Evolutionary conservation across 2,888 invertebrate genomes (phyloP).

Genomic region (Pristionchus mayeri): DNA sequence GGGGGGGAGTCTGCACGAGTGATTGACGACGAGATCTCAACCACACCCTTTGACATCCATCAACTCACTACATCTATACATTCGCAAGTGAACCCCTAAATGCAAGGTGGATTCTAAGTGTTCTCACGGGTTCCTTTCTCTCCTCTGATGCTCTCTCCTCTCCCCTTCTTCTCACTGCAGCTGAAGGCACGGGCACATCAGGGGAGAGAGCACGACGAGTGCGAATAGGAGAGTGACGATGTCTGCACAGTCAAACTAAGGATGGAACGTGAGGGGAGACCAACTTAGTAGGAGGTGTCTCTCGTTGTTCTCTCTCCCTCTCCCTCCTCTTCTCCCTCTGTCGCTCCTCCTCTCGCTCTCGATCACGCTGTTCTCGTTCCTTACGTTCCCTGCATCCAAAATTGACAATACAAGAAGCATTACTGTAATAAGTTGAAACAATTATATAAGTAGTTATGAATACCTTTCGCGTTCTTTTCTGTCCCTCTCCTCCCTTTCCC

Average conservation of each 20-base stretch:
- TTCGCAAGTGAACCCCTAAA: too few species aligned
- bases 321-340: slow-evolving; percentile 43
- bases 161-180: slow-evolving; percentile 3
- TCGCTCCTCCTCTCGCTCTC: slow-evolving; percentile 44
- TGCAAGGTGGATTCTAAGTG: not conserved
- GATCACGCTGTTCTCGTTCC: slow-evolving; percentile 40
- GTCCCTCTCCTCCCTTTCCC: slow-evolving; percentile 4
- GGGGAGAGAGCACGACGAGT: slow-evolving; percentile 46
- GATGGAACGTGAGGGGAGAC: not conserved
- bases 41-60: not conserved
- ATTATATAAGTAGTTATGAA: not conserved
- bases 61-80: not conserved
- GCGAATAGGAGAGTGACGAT: slow-evolving; percentile 17
- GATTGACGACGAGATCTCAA: not conserved
- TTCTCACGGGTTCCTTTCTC: not conserved
- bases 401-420: not conserved
- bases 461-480: not conserved
- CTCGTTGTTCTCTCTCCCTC: slow-evolving; percentile 36
- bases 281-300: not conserved
- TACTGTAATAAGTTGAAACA: not conserved
- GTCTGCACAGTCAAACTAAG: too few species aligned
- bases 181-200: not conserved
- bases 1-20: slow-evolving; percentile 42
- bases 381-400: slow-evolving; percentile 15
- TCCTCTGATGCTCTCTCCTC: not conserved